Conservation (phyloP, 1,140 invertebrate species). For the Leguminivora glycinivorella region DNA sequence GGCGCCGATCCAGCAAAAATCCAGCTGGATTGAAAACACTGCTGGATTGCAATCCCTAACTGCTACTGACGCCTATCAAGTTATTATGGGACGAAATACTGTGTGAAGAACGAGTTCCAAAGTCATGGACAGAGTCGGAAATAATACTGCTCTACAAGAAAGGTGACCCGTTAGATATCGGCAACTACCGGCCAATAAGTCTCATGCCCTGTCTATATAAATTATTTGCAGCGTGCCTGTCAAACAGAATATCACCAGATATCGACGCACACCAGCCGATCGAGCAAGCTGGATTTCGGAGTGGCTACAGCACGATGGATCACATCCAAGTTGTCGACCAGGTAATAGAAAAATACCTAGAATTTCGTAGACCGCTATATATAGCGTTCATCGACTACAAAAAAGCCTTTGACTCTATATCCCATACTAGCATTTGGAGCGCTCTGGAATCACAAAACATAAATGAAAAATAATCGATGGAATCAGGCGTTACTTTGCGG, state of each 20-base stretch:
- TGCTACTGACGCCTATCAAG: neutral
- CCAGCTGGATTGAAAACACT: no score
- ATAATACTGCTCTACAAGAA: no score
- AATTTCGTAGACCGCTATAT: conserved; percentile 40
- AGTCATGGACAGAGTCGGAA: no score
- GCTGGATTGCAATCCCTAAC: no score
- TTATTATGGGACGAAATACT: conserved; percentile 25
- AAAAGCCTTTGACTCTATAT: conserved; percentile 37
- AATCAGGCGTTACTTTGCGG: no score
- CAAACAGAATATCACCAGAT: conserved; percentile 35
- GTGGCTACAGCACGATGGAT: no score
- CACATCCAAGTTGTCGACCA: conserved; percentile 44
- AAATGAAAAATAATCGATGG: no score
- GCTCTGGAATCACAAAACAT: conserved; percentile 30
- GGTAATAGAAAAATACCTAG: conserved; percentile 44
- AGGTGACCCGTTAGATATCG: conserved; percentile 37
- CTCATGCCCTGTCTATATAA: conserved; percentile 47
- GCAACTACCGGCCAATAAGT: conserved; percentile 55
- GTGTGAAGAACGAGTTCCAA: conserved; percentile 50
- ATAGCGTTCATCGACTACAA: conserved; percentile 39
- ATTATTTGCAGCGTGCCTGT: conserved; percentile 44
- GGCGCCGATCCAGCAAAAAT: no score
- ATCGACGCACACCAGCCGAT: conserved; percentile 49
- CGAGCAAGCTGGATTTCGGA: conserved; percentile 61
- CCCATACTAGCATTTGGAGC: conserved; percentile 34